These are phyloP conservation scores for Microctenopoma lineatum DNA, from an alignment of 2,797 vertebrate species.

Conservation along the genomic window DNA sequence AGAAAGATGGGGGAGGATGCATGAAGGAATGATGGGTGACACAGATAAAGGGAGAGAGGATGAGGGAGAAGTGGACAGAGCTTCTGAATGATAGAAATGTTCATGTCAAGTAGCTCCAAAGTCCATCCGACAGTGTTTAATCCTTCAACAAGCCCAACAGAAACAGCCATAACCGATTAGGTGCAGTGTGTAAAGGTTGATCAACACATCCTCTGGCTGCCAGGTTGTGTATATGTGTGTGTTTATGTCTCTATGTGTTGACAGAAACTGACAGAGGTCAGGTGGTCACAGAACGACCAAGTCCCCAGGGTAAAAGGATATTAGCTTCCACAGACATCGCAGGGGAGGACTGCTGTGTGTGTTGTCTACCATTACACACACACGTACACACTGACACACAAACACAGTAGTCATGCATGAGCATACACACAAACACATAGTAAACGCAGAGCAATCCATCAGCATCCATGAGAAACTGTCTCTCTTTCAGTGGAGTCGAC, in stretches of 20 bases:
- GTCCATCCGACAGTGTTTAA: not conserved
- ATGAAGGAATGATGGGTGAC: constrained; percentile 47
- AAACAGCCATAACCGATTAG: constrained; percentile 14
- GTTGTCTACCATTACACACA: constrained; percentile 70
- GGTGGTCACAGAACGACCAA: constrained; percentile 68
- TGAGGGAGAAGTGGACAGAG: constrained; percentile 32
- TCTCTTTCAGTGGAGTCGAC: constrained; percentile 32
- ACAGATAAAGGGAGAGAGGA: constrained; percentile 51
- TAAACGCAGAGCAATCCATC: constrained; percentile 73
- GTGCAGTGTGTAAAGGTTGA: constrained; percentile 15
- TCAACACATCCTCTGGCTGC: constrained; percentile 21
- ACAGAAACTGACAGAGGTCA: constrained; percentile 77
- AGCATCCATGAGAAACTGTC: constrained; percentile 61
- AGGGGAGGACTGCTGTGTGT: constrained; percentile 71
- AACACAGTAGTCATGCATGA: constrained; percentile 73
- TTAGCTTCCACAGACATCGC: constrained; percentile 79
- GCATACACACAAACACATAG: constrained; percentile 74
- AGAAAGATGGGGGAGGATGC: constrained; percentile 65
- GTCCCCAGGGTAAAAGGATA: constrained; percentile 74
- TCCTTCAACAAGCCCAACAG: constrained; percentile 20
- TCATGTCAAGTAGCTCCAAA: constrained; percentile 24
- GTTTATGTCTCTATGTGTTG: constrained; percentile 46
- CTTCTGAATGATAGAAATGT: constrained; percentile 18
- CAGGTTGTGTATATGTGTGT: constrained; percentile 27
- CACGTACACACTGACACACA: constrained; percentile 62